phyloP scores from a whole-genome alignment of 1,140 invertebrate genomes.

The Lordiphosa mommai region DNA sequence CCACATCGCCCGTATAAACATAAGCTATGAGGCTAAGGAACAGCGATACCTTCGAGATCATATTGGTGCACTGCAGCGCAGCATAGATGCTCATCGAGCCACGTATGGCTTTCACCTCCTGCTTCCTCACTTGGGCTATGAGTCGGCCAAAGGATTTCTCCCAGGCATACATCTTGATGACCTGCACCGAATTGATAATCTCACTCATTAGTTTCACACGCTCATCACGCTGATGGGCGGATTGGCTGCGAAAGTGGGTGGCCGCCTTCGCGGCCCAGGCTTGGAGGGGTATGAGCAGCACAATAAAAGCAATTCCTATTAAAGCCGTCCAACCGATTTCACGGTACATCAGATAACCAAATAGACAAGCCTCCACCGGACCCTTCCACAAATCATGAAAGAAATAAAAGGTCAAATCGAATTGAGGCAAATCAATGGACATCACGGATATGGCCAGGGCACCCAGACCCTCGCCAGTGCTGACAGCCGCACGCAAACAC shows the following conservation, averaged over 20 bases:
- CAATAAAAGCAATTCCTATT: slow-evolving; percentile 87
- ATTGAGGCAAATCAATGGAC: slow-evolving; percentile 82
- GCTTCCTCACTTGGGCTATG: slow-evolving; percentile 82
- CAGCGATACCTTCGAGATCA: slow-evolving; percentile 82
- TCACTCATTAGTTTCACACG: slow-evolving; percentile 91
- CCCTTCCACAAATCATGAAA: slow-evolving; percentile 71
- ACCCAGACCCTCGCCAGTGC: slow-evolving; percentile 84
- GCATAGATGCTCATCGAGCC: slow-evolving; percentile 80
- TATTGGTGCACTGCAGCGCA: slow-evolving; percentile 80
- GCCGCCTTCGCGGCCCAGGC: slow-evolving; percentile 83
- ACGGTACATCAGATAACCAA: slow-evolving; percentile 80
- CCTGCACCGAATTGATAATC: slow-evolving; percentile 86
- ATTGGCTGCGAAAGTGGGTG: slow-evolving; percentile 82
- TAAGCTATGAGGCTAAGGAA: slow-evolving; percentile 84
- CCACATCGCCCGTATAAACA: slow-evolving; percentile 81
- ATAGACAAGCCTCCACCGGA: slow-evolving; percentile 78
- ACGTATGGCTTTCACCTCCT: slow-evolving; percentile 79
- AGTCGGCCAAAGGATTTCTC: slow-evolving; percentile 85
- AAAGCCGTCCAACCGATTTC: slow-evolving; percentile 84
- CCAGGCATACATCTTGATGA: slow-evolving; percentile 92
- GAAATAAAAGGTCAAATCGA: slow-evolving; percentile 61
- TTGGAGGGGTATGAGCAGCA: slow-evolving; percentile 91
- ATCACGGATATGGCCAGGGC: slow-evolving; percentile 92
- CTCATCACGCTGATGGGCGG: slow-evolving; percentile 87
- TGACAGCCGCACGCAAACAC: slow-evolving; percentile 83